These are phyloP conservation scores for Cheilosia soror DNA, from an alignment of 2,888 invertebrate species.

Conservation along the genomic window DNA sequence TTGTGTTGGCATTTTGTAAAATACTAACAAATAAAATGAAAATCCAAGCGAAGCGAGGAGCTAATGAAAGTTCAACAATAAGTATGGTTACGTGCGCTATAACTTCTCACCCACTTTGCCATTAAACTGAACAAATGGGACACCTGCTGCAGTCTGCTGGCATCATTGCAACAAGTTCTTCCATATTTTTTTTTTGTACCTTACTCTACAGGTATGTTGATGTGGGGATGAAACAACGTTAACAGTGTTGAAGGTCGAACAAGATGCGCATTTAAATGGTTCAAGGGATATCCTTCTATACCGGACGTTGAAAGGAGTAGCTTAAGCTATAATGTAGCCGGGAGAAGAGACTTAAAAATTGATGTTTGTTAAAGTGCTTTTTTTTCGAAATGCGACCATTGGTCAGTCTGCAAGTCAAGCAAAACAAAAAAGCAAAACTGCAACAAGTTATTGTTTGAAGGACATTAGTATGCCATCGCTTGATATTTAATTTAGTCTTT, in stretches of 20 bases:
- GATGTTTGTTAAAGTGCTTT: not conserved
- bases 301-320: not conserved
- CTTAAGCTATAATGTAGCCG: not conserved
- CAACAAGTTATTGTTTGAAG: too few species aligned
- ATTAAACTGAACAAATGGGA: conserved; percentile 10
- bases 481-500: too few species aligned
- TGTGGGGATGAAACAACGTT: not conserved
- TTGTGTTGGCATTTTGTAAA: not conserved
- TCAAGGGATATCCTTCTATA: not conserved
- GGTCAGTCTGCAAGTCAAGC: too few species aligned
- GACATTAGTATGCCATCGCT: too few species aligned
- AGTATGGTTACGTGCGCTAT: conserved; percentile 17
- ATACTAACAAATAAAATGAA: not conserved
- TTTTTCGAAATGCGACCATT: too few species aligned
- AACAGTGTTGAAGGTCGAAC: not conserved
- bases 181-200: not conserved
- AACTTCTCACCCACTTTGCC: conserved; percentile 16
- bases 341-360: too few species aligned
- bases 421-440: too few species aligned
- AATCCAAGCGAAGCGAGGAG: conserved; percentile 4
- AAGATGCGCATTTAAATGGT: not conserved
- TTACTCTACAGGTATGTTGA: not conserved
- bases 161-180: not conserved
- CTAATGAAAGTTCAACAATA: conserved; percentile 48
- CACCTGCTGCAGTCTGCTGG: conserved; percentile 6